Evolutionary conservation across 2,888 invertebrate genomes (phyloP).

Genomic region (Terebella lapidaria): DNA sequence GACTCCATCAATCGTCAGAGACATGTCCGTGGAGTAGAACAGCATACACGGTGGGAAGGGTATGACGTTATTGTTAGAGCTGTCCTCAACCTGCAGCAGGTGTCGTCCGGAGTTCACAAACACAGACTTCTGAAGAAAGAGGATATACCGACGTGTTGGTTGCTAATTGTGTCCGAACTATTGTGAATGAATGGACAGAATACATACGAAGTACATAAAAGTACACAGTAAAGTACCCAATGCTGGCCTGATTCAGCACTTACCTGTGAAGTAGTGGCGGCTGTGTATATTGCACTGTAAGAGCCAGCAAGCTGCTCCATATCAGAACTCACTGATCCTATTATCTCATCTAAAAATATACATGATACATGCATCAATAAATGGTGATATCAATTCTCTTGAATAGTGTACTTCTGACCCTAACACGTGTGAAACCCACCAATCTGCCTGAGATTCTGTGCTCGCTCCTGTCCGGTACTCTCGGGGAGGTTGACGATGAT

Average conservation of each 20-base stretch:
- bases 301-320: not conserved
- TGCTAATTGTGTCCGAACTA: too few species aligned
- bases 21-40: not conserved
- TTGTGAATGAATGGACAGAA: too few species aligned
- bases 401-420: not conserved
- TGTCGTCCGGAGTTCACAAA: not conserved
- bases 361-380: not conserved
- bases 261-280: not conserved
- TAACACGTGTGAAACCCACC: not conserved
- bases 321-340: not conserved
- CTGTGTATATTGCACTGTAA: slow-evolving; percentile 1
- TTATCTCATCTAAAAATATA: not conserved
- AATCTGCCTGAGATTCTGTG: not conserved
- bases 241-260: too few species aligned
- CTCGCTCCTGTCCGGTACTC: too few species aligned
- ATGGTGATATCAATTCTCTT: not conserved
- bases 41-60: not conserved
- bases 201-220: too few species aligned
- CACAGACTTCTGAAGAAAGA: too few species aligned
- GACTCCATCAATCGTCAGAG: not conserved
- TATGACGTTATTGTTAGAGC: not conserved
- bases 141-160: too few species aligned
- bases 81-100: not conserved
- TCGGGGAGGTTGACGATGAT: not conserved
- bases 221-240: too few species aligned